Evolutionary conservation across 35 echinoderm and acorn worm genomes (phyloP).

Genomic region (Hemicentrotus pulcherrimus): DNA sequence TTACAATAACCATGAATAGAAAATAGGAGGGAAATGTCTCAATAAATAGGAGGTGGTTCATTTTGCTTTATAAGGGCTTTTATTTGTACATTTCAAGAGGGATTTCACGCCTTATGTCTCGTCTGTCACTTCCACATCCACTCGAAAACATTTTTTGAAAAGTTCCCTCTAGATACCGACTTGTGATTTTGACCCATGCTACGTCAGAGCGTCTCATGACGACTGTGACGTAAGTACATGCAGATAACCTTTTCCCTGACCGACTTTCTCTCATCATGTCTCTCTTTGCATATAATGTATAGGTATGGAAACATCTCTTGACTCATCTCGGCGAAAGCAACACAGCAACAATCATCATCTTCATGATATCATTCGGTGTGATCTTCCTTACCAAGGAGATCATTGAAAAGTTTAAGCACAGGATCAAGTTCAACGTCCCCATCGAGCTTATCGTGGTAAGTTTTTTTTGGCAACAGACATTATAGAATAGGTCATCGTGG

Average conservation of each 20-base stretch:
- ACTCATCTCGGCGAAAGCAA: not conserved
- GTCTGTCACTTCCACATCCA: not conserved
- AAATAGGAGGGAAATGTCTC: not conserved
- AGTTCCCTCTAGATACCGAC: not conserved
- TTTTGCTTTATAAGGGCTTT: not conserved
- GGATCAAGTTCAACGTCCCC: conserved; percentile 40
- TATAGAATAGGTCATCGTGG: not conserved
- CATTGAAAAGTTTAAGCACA: conserved; percentile 29
- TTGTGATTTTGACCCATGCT: not conserved
- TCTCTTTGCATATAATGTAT: not conserved
- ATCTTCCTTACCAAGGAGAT: conserved; percentile 28
- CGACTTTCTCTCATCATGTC: not conserved
- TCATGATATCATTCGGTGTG: conserved; percentile 4
- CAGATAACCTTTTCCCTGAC: not conserved
- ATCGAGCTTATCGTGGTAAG: conserved; percentile 50
- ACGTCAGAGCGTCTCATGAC: not conserved
- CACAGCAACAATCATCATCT: conserved; percentile 43
- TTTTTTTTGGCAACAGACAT: not conserved
- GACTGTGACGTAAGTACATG: not conserved
- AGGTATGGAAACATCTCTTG: not conserved
- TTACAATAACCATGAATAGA: not conserved
- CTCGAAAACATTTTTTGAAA: not conserved
- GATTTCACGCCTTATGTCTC: not conserved
- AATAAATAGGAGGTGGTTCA: not conserved
- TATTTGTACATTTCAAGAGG: not conserved